Evolutionary conservation across 2,113 vertebrate species (phyloP).

Genomic region (Dissostichus mawsoni): DNA sequence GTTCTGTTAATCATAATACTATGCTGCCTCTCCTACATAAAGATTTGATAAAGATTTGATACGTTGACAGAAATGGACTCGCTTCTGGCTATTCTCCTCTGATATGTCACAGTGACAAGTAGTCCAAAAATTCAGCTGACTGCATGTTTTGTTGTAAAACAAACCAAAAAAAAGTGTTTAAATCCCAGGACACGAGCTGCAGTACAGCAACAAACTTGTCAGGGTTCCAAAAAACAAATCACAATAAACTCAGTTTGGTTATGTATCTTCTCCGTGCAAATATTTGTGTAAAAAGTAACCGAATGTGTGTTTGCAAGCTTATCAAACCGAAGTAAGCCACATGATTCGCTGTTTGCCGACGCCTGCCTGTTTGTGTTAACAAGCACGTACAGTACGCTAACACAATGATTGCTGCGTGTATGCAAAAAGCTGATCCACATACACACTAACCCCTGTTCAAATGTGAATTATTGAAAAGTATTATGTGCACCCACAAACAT

Average conservation of each 20-base stretch:
- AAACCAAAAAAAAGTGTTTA: conserved; percentile 16
- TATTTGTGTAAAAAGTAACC: neutral
- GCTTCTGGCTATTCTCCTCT: neutral
- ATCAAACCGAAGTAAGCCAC: neutral
- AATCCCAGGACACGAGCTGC: conserved; percentile 19
- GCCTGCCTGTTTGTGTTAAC: conserved; percentile 9
- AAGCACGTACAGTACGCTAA: neutral
- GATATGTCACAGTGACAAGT: conserved; percentile 26
- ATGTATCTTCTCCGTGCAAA: neutral
- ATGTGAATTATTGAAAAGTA: conserved; percentile 57
- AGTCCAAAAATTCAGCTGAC: conserved; percentile 19
- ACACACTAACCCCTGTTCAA: conserved; percentile 31
- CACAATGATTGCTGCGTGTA: neutral
- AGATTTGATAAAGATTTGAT: neutral
- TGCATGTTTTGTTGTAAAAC: neutral
- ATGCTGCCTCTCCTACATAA: neutral
- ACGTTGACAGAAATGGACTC: neutral
- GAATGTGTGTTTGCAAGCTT: neutral
- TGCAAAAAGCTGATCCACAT: conserved; percentile 6
- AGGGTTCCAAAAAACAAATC: conserved; percentile 2
- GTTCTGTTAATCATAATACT: neutral
- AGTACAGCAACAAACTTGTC: conserved; percentile 7
- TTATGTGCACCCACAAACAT: conserved; percentile 41
- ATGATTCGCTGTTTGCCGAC: neutral
- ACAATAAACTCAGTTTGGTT: neutral